These are phyloP conservation scores for Orycteropus afer DNA, from an alignment of 2,113 vertebrate genomes.

Conservation along the genomic window DNA sequence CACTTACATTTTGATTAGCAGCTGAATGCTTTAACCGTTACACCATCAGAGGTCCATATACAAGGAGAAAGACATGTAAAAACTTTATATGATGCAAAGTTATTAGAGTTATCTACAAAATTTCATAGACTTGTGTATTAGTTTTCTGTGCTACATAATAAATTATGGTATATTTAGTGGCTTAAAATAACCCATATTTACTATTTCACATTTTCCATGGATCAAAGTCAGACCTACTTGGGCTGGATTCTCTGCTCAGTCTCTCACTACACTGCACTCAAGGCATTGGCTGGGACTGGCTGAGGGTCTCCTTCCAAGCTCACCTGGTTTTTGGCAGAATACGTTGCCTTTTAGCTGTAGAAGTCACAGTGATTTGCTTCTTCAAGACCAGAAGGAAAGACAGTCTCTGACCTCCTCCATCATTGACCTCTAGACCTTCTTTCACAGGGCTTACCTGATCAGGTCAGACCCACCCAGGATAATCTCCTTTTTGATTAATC, in stretches of 20 bases:
- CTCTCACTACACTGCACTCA: not conserved
- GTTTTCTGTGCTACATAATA: not conserved
- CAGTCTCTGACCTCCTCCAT: not conserved
- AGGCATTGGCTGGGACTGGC: not conserved
- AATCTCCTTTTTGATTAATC: not conserved
- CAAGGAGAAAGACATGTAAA: not conserved
- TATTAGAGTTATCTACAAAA: not conserved
- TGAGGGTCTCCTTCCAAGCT: not conserved
- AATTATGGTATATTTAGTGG: not conserved
- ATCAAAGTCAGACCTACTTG: not conserved
- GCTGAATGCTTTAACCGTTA: no score
- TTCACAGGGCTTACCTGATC: not conserved
- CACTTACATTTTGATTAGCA: no score
- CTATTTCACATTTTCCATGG: not conserved
- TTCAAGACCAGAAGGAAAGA: not conserved
- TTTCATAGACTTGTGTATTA: not conserved
- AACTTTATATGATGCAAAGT: not conserved
- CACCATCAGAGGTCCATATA: no score
- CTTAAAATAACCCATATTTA: not conserved
- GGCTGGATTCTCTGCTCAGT: not conserved
- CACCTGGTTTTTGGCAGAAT: not conserved
- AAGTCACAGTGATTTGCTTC: not conserved
- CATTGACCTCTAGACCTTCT: not conserved
- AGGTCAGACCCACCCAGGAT: not conserved
- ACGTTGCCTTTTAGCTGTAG: not conserved